These are phyloP conservation scores for Sminthurides aquaticus DNA, from an alignment of 2,888 invertebrate genomes.

Conservation along the genomic window DNA sequence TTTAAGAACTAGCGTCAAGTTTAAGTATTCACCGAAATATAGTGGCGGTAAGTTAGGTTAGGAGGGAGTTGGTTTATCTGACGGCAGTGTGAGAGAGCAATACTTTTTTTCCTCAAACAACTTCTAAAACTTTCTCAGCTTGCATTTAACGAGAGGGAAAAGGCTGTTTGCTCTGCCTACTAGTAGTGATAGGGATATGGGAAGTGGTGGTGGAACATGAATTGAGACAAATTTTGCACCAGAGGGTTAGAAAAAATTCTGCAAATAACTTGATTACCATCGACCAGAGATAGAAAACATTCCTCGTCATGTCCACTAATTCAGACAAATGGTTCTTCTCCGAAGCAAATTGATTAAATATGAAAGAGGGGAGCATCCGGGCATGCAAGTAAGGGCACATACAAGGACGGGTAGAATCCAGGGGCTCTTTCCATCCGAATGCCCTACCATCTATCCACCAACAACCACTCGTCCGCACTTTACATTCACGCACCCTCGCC, in stretches of 20 bases:
- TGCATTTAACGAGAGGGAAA: no score
- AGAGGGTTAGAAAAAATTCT: constrained; percentile 43
- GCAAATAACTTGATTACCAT: constrained; percentile 39
- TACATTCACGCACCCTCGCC: no score
- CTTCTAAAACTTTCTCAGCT: no score
- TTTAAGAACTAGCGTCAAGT: constrained; percentile 1
- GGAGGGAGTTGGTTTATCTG: no score
- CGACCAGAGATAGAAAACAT: constrained; percentile 33
- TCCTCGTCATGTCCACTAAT: constrained; percentile 44
- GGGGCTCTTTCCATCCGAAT: no score
- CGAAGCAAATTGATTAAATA: constrained; percentile 44
- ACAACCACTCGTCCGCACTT: no score
- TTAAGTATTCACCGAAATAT: constrained; percentile 2
- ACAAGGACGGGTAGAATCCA: not conserved
- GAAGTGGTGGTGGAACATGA: no score
- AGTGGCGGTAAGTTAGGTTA: not conserved
- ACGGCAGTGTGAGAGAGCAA: not conserved
- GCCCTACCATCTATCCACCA: no score
- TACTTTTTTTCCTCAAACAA: not conserved
- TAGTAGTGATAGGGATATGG: no score
- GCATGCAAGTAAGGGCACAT: no score
- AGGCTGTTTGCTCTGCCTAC: no score
- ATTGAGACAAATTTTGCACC: constrained; percentile 44
- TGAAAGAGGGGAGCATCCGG: constrained; percentile 34
- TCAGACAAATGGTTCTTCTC: constrained; percentile 44